A percentile compares a stretch with the other conserved stretches of the same genome.
These are phyloP conservation scores for Castor canadensis DNA, from an alignment of 2,113 vertebrate species.

Conservation along the genomic window DNA sequence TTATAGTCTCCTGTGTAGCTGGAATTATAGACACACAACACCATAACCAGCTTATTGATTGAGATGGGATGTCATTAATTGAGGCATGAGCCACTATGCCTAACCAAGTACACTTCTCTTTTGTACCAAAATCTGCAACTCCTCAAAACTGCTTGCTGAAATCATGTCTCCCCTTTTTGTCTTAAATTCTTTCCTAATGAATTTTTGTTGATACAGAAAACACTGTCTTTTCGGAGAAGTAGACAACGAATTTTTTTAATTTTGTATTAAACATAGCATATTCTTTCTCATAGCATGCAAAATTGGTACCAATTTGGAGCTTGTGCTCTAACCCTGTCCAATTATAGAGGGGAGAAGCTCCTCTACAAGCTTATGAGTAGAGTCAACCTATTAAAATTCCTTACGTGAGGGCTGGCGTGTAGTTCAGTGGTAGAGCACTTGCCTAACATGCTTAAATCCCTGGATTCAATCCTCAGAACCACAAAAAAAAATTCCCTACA, in stretches of 20 bases:
- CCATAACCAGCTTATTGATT: too few species aligned
- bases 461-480: background rate
- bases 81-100: too few species aligned
- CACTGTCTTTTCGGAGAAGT: background rate
- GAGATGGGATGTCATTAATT: too few species aligned
- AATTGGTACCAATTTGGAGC: background rate
- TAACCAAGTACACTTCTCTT: background rate
- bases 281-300: constrained; percentile 27
- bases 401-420: background rate
- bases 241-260: constrained; percentile 10
- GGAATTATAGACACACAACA: too few species aligned
- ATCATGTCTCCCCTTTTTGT: background rate
- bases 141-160: background rate
- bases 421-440: background rate
- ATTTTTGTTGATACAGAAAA: background rate
- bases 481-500: background rate
- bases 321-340: background rate
- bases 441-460: background rate
- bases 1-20: too few species aligned
- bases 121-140: background rate
- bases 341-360: background rate
- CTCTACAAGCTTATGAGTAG: background rate
- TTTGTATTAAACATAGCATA: constrained; percentile 14
- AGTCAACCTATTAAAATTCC: constrained; percentile 23
- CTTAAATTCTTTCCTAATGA: background rate